Base-by-base conservation (phyloP, 23 tunicate genomes). In the Ascidia mentula region DNA sequence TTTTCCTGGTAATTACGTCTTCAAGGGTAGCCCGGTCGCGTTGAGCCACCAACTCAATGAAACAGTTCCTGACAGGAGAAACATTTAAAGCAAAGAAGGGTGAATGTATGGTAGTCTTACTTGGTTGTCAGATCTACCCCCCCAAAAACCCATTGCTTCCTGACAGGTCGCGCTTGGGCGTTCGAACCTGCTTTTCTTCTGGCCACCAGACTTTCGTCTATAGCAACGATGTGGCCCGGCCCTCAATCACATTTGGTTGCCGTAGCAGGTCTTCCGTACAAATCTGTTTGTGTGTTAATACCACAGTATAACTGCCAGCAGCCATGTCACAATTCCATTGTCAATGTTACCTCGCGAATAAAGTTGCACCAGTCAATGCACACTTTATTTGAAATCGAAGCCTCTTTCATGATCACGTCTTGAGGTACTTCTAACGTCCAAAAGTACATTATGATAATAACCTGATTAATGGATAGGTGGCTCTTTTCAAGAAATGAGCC, bases 71-170 rank as follows among this genome's bases (percentile, higher is more conserved):
- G 34, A 34, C 24, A 31, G 13, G 18, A 8, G 18, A 71, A 36
- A 34, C 1, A 28, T 71, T 3, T 34, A n/a, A 34, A 36, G 39
- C 18, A 3, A 36, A 36, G 4, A 34, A 69, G 12, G 12, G 32
- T 20, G 18, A 34, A 4, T 71, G 32, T 1, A 34, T 71, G 18
- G n/a, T 1, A 3, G 1, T 71, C 31, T 17, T 71, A 34, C 39
- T 6, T 71, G 4, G 75, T 71, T 28, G n/a, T n/a, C n/a, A 36
- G 38, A 53, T 74, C 78, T 20, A 35, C 38, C 31, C 78, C 78
- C 7, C 78, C 78, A 39, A 74, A 74, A 38, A 74, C 12, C 46
- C 78, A 74, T n/a, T 74, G 78, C 78, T 74, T 6, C 40, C 40
- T 28, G 22, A 74, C 78, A 36, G 53, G 78, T 32, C 78, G 38